Conservation (phyloP, 2,797 vertebrate genomes). For the Sebastes aleutianus region DNA sequence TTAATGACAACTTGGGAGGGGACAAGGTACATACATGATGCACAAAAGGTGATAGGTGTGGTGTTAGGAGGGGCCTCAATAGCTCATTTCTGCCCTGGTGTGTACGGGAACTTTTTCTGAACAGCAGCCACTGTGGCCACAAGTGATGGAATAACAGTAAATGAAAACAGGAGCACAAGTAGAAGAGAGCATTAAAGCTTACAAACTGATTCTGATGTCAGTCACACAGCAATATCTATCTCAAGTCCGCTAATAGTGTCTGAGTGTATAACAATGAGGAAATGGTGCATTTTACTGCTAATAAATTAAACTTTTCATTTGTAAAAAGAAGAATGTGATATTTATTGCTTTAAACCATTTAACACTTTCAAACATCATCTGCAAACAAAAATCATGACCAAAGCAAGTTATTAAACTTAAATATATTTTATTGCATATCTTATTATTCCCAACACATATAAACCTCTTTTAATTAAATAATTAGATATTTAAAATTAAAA, state of each 20-base stretch:
- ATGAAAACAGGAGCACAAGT: background rate
- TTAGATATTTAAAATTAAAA: slow-evolving; percentile 22
- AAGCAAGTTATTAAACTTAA: background rate
- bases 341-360: background rate
- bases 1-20: background rate
- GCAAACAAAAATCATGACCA: background rate
- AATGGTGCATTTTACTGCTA: background rate
- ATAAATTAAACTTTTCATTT: background rate
- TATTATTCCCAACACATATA: background rate
- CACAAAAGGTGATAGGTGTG: background rate
- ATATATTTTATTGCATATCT: slow-evolving; percentile 32
- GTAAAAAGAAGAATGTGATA: background rate
- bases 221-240: background rate
- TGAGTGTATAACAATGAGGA: background rate
- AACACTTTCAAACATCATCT: background rate
- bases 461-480: background rate
- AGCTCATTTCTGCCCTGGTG: background rate
- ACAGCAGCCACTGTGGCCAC: background rate
- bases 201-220: background rate
- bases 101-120: background rate
- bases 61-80: background rate
- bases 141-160: background rate
- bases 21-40: background rate
- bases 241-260: background rate
- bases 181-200: background rate